A percentile compares a stretch with the other conserved stretches of the same genome.
Evolutionary conservation across 2,888 invertebrate genomes (phyloP).

Genomic region (Crossocerus cetratus): DNA sequence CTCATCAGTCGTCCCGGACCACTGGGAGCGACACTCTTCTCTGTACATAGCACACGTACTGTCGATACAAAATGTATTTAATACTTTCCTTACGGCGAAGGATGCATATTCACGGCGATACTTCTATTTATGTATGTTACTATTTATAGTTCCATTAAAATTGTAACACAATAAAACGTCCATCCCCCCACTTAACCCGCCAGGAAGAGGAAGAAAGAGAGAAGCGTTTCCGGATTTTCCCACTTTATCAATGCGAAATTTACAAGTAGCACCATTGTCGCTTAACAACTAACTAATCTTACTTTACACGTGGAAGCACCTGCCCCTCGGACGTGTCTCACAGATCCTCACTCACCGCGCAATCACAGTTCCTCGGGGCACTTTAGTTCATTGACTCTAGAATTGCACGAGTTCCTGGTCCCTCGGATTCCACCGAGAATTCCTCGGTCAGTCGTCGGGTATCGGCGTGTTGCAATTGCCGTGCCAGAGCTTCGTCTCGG

Average conservation of each 20-base stretch:
- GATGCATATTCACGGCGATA: constrained; percentile 50
- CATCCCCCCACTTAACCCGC: background rate
- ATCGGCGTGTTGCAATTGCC: constrained; percentile 87
- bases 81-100: constrained; percentile 53
- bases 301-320: background rate
- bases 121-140: constrained; percentile 67
- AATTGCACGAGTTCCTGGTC: no score
- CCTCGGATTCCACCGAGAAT: no score
- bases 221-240: background rate
- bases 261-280: background rate
- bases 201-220: no score
- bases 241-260: background rate
- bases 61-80: constrained; percentile 67
- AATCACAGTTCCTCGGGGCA: no score
- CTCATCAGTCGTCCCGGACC: background rate
- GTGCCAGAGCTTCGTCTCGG: constrained; percentile 83
- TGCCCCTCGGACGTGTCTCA: no score
- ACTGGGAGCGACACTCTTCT: constrained; percentile 12
- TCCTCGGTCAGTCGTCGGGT: constrained; percentile 76
- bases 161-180: constrained; percentile 26
- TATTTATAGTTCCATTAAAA: constrained; percentile 66
- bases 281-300: background rate
- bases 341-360: no score
- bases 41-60: constrained; percentile 63
- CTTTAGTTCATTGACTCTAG: no score